These are phyloP conservation scores for Ophioninae sp. DNA, from an alignment of 2,888 invertebrate species.

Conservation along the genomic window DNA sequence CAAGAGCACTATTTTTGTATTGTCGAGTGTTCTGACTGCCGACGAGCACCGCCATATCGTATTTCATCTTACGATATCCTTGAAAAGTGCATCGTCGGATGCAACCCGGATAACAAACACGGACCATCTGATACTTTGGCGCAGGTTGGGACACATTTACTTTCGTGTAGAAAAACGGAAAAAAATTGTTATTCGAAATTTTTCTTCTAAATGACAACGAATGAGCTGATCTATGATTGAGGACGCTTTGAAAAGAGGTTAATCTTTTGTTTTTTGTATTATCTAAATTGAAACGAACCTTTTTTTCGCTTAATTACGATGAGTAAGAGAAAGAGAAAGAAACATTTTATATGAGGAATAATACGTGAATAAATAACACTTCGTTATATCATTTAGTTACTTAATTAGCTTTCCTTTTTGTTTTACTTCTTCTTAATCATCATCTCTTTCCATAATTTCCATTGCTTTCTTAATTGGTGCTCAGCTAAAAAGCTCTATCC, in stretches of 20 bases:
- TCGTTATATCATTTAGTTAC: too few relatives aligned
- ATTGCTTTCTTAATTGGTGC: too few relatives aligned
- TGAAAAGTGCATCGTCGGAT: not conserved
- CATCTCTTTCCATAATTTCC: too few relatives aligned
- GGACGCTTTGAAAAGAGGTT: not conserved
- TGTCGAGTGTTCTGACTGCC: not conserved
- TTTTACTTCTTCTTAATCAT: too few relatives aligned
- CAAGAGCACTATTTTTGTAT: constrained; percentile 10
- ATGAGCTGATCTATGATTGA: not conserved
- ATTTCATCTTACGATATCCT: not conserved
- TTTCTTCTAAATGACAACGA: not conserved
- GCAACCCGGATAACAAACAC: not conserved
- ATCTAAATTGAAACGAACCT: not conserved
- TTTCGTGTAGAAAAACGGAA: not conserved
- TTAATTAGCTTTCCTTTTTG: too few relatives aligned
- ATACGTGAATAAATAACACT: too few relatives aligned
- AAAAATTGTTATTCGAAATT: not conserved
- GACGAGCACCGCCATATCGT: not conserved
- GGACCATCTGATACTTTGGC: not conserved
- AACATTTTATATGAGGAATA: not conserved
- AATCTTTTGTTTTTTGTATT: not conserved
- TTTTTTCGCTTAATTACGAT: not conserved
- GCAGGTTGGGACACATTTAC: not conserved
- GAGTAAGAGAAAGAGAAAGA: not conserved
- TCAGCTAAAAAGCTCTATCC: too few relatives aligned